Base-by-base conservation (phyloP, 2,113 vertebrate species). In the Triplophysa dalaica region DNA sequence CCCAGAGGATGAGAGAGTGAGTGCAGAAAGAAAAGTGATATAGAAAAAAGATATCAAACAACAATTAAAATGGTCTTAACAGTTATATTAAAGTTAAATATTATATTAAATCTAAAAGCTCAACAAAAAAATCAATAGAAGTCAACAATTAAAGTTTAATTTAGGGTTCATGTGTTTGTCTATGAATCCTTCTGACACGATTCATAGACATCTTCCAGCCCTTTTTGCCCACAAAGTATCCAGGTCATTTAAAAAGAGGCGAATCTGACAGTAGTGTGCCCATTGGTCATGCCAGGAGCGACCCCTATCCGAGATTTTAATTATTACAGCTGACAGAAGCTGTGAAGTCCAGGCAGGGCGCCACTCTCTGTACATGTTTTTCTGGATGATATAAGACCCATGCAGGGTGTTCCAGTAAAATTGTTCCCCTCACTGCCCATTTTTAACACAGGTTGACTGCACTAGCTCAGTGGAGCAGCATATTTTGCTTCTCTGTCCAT, bases 221-320 rank as follows among this genome's bases (percentile, higher is more conserved):
- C 29, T 24, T 45, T 62, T 62, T 29, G 62, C 22, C 54, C 33
- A 19, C 12, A 21, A 19, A 22, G 33, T 48, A 21, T 26, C 43
- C 69, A 67, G 79, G 77, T 76, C 79, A 82, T 80, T 74, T 83
- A 50, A 84, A 87, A 50, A 80, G 83, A 70, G 54, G 70, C 80
- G 58, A 60, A 78, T 84, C 70, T 81, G 82, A 81, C 66, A 24
- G 70, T 75, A 70, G 21, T 14, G 26, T 68, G 75, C 56, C 78
- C 64, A 76, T 69, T 52, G 63, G 68, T 67, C 11, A 77, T 48
- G 81, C 67, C 19, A 2, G 65, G 70, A 80, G 29, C 60, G 54
- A 62, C 43, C 66, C 61, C 77, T 69, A 43, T 65, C 48, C 60
- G 24, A 48, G 64, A 22, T 66, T 75, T 33, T 67, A 78, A 78